Evolutionary conservation across 2,113 vertebrate species (phyloP).

Genomic region (Mobula birostris): DNA sequence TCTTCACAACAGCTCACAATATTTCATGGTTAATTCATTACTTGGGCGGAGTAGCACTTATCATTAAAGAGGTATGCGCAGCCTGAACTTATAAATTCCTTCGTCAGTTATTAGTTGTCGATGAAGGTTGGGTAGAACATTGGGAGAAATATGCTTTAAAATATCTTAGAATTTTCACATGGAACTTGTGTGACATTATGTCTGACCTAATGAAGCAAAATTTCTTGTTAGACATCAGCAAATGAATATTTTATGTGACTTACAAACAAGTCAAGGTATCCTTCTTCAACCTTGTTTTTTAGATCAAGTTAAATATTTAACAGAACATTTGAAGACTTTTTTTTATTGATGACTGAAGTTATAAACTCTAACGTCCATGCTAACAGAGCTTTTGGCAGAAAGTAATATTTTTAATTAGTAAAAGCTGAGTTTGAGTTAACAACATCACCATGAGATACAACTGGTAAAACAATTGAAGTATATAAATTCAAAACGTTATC

Average conservation of each 20-base stretch:
- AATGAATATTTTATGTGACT: background rate
- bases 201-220: background rate
- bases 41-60: background rate
- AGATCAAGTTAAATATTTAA: background rate
- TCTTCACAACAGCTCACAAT: background rate
- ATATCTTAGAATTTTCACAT: background rate
- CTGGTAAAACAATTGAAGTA: background rate
- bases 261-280: background rate
- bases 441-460: background rate
- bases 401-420: background rate
- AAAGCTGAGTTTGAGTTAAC: background rate
- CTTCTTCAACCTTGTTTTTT: background rate
- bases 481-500: background rate
- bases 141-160: background rate
- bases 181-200: background rate
- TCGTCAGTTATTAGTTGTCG: background rate
- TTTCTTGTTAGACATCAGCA: background rate
- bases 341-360: background rate
- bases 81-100: background rate
- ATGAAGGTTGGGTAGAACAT: background rate
- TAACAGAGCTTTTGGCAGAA: background rate
- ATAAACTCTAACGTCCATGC: background rate
- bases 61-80: background rate
- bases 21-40: background rate
- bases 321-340: background rate